Conservation (phyloP, 2,113 vertebrate species). For the Brachyhypopomus occidentalis region DNA sequence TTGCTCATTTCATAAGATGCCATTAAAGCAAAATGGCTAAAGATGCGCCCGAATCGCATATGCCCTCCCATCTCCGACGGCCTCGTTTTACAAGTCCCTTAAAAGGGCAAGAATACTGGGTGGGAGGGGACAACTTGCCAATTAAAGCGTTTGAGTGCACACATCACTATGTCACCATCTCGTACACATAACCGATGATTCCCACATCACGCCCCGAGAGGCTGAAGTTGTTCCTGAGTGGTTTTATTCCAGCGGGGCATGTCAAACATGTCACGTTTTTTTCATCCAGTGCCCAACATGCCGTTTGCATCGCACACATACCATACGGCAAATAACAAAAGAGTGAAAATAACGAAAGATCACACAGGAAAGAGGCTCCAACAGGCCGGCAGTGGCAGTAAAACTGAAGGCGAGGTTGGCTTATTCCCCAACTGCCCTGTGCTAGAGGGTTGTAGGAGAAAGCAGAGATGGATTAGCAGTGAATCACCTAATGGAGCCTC, state of each 20-base stretch:
- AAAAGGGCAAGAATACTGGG: constrained; percentile 13
- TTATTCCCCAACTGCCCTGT: too few species aligned
- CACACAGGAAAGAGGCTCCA: neutral
- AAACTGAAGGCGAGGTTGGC: neutral
- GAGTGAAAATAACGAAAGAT: neutral
- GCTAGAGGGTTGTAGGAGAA: neutral
- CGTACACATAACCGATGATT: neutral
- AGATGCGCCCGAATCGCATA: constrained; percentile 82
- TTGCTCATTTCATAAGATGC: constrained; percentile 84
- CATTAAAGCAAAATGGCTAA: constrained; percentile 83
- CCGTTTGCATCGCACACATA: neutral
- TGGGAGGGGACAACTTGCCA: neutral
- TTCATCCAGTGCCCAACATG: constrained; percentile 12
- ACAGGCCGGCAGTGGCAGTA: neutral
- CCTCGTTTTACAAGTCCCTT: constrained; percentile 43
- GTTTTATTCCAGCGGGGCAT: constrained; percentile 5
- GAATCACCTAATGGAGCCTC: too few species aligned
- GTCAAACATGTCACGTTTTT: constrained; percentile 12
- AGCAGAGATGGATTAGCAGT: neutral
- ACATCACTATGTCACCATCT: too few species aligned
- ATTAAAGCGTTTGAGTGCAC: neutral
- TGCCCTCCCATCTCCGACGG: constrained; percentile 70
- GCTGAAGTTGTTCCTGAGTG: constrained; percentile 23
- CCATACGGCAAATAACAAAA: neutral
- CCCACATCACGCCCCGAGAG: neutral